Evolutionary conservation across 2,113 vertebrate species (phyloP), one percentile per base, ranked within the genome.

Genomic region (Trichomycterus rosablanca): DNA sequence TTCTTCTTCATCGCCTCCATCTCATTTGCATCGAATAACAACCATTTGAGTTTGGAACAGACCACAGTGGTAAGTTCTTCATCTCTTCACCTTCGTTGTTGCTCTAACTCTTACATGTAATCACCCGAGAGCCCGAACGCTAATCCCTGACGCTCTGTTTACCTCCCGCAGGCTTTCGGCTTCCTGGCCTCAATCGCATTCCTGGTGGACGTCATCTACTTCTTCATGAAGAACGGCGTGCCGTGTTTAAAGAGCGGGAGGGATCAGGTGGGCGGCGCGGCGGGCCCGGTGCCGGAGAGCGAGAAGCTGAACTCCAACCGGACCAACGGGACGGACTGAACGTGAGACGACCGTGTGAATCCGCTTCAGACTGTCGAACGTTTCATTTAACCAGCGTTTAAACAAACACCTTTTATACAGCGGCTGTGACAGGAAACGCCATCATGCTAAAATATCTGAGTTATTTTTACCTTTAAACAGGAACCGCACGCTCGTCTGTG

Each of bases 81-180:
- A 3, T 4, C 26, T 3, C 26, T 30, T 4, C 26, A 30, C 3
- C n/a, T n/a, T n/a, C n/a, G n/a, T n/a, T n/a, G n/a, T n/a, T n/a
- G n/a, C n/a, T n/a, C n/a, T n/a, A n/a, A n/a, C n/a, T n/a, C n/a
- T n/a, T n/a, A n/a, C n/a, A n/a, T n/a, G n/a, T n/a, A n/a, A n/a
- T n/a, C n/a, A n/a, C n/a, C n/a, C n/a, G n/a, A n/a, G n/a, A n/a
- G n/a, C n/a, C n/a, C n/a, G n/a, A n/a, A n/a, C n/a, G n/a, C 9
- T 11, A 35, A 35, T 11, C 34, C 4, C 34, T 2, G 34, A 35
- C 14, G 9, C 34, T 22, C 9, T 58, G 10, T 2, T 32, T 23
- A 54, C 6, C 20, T 43, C 3, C 14, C 19, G 70, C 46, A 98
- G 94, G 80, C 1, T 0, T 95, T 94, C 60, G 94, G 95, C 7